Evolutionary conservation across 2,888 invertebrate species (phyloP), one percentile per base, ranked within the genome.

Genomic region (Trichogramma dendrolimi): DNA sequence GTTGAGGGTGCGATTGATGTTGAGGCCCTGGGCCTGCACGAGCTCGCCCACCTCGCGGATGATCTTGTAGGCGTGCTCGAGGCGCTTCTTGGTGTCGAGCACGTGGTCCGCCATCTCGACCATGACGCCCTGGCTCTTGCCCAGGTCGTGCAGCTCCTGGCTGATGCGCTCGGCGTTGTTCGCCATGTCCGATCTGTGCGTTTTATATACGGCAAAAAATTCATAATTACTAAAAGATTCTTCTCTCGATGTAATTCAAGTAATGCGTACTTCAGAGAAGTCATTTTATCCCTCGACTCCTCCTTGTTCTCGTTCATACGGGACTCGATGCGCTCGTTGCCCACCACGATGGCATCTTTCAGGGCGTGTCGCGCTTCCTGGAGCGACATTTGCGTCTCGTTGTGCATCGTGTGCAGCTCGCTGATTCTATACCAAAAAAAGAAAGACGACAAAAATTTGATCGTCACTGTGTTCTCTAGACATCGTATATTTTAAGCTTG

Each of bases 41-140:
- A 90, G 79, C 62, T 88, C 87, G 4, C 86, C 84, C 54, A 94
- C 83, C 75, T 92, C 92, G 55, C 87, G 79, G 44, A 92, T 80
- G 64, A 94, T 90, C 77, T 92, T 90, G 71, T 91, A 88, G 0
- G 92, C 88, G 71, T 91, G 92, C 73, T 94, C 93, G 10, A 94
- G 85, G 50, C 91, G 84, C 58, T 91, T 86, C 78, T 92, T 94
- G 1, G 89, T 91, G 63, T 92, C 91, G 72, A 92, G 77, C 43
- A 93, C 91, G 73, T 90, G 88, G 80, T 94, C 93, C 0, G 92
- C 90, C 50, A 91, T 93, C 73, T 91, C 88, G 55, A 91, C 82
- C 79, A 93, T 83, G 4, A 93, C 87, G 67, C 87, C 86, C 73
- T 92, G 92, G 62, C 89, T 86, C 74, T 89, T 90, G 3, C 85